A percentile compares a stretch with the other conserved stretches of the same genome.
Conservation (phyloP, 2,888 invertebrate species). For the Tanytarsus gracilentus region DNA sequence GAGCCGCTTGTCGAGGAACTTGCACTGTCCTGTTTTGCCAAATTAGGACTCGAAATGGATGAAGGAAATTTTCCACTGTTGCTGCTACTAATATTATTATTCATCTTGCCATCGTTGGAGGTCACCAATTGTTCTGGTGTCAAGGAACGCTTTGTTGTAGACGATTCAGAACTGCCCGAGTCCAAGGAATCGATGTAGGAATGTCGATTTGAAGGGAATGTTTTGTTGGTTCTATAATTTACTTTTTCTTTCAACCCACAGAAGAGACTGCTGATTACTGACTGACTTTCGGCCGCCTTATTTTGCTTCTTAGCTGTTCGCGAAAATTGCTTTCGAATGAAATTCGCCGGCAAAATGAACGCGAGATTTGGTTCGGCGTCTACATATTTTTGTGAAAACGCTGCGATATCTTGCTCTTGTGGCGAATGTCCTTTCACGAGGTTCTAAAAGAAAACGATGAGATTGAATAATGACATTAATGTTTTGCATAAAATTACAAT, state of each 20-base stretch:
- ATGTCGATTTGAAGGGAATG: not conserved
- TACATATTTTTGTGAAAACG: constrained; percentile 34
- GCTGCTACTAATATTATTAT: not conserved
- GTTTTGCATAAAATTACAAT: no score
- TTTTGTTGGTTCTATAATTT: not conserved
- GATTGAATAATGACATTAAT: no score
- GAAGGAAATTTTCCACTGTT: constrained; percentile 24
- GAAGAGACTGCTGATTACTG: not conserved
- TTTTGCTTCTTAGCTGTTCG: not conserved
- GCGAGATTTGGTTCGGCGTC: constrained; percentile 34
- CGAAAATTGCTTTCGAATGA: constrained; percentile 30
- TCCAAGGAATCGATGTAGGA: not conserved
- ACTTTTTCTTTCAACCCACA: constrained; percentile 19
- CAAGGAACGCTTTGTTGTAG: constrained; percentile 4
- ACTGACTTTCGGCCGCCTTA: not conserved
- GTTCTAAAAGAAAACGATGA: constrained; percentile 33
- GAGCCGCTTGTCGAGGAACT: not conserved
- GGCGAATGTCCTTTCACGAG: constrained; percentile 36
- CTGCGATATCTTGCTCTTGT: constrained; percentile 34
- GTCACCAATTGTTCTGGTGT: constrained; percentile 23
- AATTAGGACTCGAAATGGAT: constrained; percentile 24
- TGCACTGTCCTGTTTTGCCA: constrained; percentile 21
- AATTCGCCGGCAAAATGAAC: constrained; percentile 37
- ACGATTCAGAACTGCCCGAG: not conserved
- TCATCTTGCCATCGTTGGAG: not conserved